These are phyloP conservation scores for Diadema setosum DNA, from an alignment of 35 echinoderm and acorn worm genomes.

Conservation along the genomic window DNA sequence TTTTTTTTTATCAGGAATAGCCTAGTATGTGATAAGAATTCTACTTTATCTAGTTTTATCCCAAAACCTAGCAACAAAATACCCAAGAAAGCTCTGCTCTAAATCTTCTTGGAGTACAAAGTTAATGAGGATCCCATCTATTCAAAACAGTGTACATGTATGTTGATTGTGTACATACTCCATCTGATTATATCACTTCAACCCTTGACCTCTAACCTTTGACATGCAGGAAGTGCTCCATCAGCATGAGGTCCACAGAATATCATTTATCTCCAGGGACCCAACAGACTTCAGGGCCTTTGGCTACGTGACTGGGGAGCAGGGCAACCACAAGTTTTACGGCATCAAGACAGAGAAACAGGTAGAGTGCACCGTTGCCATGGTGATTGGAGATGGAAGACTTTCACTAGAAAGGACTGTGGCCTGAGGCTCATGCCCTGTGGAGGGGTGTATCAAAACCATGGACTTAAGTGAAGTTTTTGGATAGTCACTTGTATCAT, in stretches of 20 bases:
- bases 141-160: neutral
- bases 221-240: conserved; percentile 44
- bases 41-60: no score
- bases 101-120: neutral
- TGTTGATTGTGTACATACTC: neutral
- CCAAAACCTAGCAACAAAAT: no score
- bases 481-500: no score
- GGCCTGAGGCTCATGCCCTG: no score
- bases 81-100: no score
- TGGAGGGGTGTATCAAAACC: no score
- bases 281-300: conserved; percentile 84
- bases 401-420: no score
- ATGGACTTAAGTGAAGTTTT: no score
- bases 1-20: no score
- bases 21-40: no score
- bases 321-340: conserved; percentile 87
- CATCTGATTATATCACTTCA: neutral
- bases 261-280: conserved; percentile 94
- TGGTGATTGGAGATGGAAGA: no score
- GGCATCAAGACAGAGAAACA: conserved; percentile 96
- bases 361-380: no score
- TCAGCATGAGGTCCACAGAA: conserved; percentile 79
- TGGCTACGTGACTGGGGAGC: conserved; percentile 74
- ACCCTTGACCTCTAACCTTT: neutral
- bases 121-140: neutral